phyloP scores from a whole-genome alignment of 2,888 invertebrate species.

The Drosophila sordidula region DNA sequence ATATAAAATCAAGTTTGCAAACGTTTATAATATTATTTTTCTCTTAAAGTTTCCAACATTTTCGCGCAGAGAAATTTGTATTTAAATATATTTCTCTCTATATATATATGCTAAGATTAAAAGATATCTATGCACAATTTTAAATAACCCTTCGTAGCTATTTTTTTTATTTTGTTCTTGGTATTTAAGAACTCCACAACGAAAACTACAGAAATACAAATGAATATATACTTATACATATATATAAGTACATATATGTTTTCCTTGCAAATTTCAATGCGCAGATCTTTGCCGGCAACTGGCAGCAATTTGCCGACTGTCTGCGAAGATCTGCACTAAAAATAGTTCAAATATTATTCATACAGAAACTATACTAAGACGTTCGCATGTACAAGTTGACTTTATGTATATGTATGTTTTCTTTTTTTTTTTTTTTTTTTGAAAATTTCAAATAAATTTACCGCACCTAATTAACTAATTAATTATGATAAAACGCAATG shows the following conservation, averaged over 20 bases:
- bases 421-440: no score
- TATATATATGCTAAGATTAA: no score
- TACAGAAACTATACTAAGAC: conserved; percentile 57
- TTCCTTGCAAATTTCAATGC: conserved; percentile 30
- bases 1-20: no score
- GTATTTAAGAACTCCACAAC: no score
- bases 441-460: conserved; percentile 10
- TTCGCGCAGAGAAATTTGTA: no score
- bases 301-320: conserved; percentile 34
- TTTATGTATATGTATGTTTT: conserved; percentile 3
- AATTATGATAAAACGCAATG: conserved; percentile 2
- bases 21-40: no score
- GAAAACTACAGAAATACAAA: no score
- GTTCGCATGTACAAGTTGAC: conserved; percentile 22
- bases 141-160: no score
- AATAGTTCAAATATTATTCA: conserved; percentile 76
- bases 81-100: no score
- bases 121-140: no score
- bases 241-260: not conserved
- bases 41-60: no score
- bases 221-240: not conserved
- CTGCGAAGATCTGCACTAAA: conserved; percentile 65
- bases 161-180: no score
- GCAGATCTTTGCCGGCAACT: conserved; percentile 44
- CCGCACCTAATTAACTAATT: conserved; percentile 40